phyloP scores from a whole-genome alignment of 2,113 vertebrate genomes.

The Oreochromis aureus region DNA sequence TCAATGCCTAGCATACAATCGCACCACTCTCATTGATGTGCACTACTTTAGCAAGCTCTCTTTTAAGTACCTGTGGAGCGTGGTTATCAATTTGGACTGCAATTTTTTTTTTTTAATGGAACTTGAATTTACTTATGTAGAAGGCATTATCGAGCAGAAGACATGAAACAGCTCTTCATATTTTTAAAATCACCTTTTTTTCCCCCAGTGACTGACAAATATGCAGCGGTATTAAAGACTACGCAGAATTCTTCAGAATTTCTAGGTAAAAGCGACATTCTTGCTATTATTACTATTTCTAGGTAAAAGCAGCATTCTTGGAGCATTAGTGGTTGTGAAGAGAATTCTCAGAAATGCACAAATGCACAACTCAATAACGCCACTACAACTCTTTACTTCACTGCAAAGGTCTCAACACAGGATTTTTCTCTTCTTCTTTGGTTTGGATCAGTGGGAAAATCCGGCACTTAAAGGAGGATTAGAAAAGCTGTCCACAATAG shows the following conservation, averaged over 20 bases:
- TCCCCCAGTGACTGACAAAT: not conserved
- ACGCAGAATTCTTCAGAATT: not conserved
- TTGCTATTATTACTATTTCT: not conserved
- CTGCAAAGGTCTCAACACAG: not conserved
- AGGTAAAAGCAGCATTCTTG: not conserved
- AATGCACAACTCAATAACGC: not conserved
- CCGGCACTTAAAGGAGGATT: not conserved
- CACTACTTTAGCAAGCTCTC: not conserved
- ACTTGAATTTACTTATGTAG: not conserved
- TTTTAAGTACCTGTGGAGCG: not conserved
- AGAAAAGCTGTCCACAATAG: not conserved
- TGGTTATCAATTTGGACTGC: not conserved
- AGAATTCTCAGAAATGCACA: not conserved
- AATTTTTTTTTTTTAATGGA: not conserved
- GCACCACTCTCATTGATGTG: not conserved
- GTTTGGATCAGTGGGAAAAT: not conserved
- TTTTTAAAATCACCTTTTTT: not conserved
- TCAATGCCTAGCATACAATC: not conserved
- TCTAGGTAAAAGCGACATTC: not conserved
- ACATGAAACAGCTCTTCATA: not conserved
- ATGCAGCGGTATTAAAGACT: not conserved
- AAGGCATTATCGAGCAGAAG: not conserved
- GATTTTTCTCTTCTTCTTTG: not conserved
- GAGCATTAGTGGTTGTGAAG: not conserved
- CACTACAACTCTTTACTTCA: not conserved